Percentiles rank a stretch among this genome's conserved stretches.
Conservation (phyloP, 2,797 vertebrate species). For the Hoplostethus mediterraneus region DNA sequence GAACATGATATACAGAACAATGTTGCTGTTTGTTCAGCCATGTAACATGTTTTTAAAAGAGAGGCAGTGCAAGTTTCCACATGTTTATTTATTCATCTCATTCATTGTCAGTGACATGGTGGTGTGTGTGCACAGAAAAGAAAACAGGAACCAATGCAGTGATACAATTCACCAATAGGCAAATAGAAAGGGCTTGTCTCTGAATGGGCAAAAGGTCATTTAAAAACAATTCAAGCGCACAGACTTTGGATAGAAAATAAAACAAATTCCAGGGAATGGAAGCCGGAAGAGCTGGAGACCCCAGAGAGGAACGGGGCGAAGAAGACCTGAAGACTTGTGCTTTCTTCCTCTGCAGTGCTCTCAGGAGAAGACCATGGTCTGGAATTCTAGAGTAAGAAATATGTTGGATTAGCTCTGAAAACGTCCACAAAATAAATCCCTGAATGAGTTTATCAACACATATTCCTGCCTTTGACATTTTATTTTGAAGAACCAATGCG, state of each 20-base stretch:
- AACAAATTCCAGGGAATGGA: slow-evolving; percentile 41
- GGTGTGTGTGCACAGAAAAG: slow-evolving; percentile 39
- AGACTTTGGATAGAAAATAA: slow-evolving; percentile 61
- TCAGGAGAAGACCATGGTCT: slow-evolving; percentile 93
- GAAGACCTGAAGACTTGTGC: slow-evolving; percentile 37
- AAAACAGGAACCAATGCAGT: slow-evolving; percentile 40
- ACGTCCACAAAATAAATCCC: neutral
- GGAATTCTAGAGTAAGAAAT: slow-evolving; percentile 88
- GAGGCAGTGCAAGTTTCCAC: slow-evolving; percentile 25
- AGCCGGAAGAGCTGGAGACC: slow-evolving; percentile 30
- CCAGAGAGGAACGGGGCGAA: slow-evolving; percentile 18
- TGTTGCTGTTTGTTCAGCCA: neutral
- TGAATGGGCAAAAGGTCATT: slow-evolving; percentile 49
- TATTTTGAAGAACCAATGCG: no score
- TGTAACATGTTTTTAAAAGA: neutral
- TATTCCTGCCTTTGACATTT: no score
- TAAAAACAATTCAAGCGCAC: slow-evolving; percentile 50
- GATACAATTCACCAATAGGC: slow-evolving; percentile 30
- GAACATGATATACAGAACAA: neutral
- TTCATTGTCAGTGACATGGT: slow-evolving; percentile 55
- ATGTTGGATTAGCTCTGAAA: slow-evolving; percentile 11
- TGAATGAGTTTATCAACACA: no score
- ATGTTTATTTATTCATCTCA: slow-evolving; percentile 78
- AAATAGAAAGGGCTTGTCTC: slow-evolving; percentile 47
- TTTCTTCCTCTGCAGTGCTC: slow-evolving; percentile 69